phyloP scores from a whole-genome alignment of 2,113 vertebrate genomes.

The Thryonomys swinderianus region DNA sequence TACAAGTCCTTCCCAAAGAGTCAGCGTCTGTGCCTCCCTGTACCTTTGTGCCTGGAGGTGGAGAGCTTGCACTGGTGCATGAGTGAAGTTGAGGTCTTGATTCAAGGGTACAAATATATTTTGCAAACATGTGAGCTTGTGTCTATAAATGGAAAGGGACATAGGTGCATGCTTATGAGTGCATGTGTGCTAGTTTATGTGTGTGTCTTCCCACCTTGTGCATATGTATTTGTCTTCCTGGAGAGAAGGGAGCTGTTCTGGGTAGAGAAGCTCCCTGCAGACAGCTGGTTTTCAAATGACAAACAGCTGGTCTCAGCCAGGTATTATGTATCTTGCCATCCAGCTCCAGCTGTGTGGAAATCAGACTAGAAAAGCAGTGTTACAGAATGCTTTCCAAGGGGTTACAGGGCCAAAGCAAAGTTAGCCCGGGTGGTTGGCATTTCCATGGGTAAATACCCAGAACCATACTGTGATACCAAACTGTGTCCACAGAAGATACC shows the following conservation, averaged over 20 bases:
- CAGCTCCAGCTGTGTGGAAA: neutral
- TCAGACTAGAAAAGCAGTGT: neutral
- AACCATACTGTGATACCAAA: neutral
- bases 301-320: neutral
- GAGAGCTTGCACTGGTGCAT: neutral
- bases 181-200: accelerated
- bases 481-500: too few relatives aligned
- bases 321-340: neutral
- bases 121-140: neutral
- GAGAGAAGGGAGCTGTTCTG: neutral
- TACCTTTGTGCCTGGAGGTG: accelerated
- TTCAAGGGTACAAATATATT: neutral
- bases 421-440: neutral
- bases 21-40: neutral
- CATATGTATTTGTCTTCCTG: neutral
- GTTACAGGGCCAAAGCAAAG: neutral
- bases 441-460: neutral
- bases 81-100: neutral
- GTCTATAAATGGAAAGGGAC: neutral
- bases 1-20: neutral
- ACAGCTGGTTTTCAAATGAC: neutral
- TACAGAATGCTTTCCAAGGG: neutral
- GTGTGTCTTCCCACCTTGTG: accelerated
- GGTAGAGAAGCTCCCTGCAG: neutral
- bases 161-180: neutral